Evolutionary conservation across 2,888 invertebrate genomes (phyloP), one percentile per base, ranked within the genome.

Genomic region (Brachyptera risi): DNA sequence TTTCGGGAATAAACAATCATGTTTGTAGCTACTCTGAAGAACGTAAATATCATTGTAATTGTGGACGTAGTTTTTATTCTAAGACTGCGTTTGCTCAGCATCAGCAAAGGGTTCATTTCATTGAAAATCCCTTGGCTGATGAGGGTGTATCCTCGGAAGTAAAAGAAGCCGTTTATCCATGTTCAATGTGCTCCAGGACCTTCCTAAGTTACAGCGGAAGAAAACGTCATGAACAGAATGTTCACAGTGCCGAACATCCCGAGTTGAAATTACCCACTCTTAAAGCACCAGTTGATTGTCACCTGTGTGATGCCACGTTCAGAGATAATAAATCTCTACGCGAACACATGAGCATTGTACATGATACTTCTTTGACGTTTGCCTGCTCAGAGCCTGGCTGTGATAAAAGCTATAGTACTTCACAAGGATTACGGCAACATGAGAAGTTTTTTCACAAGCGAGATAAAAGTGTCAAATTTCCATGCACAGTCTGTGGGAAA

Each of bases 401-500:
- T 21, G 54, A 19, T 37, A 54, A 54, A 23, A 9, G 13, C 11
- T 54, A 54, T n/a, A 1, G 19, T 5, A 31, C 54, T 3, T 11
- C 19, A 19, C 35, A 37, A 7, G 54, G 54, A 3, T n/a, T 54
- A 21, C 9, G 3, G 13, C 54, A 54, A 15, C 54, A 54, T 15
- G 37, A 23, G 19, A 35, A 54, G 35, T 13, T 23, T 7, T 54
- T 54, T n/a, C 54, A 54, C 13, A 9, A 13, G 5, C 47, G 47
- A 3, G 47, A 47, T 24, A 21, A 24, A 7, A 21, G 21, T n/a
- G 3, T 47, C 24, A 47, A 47, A 24, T 47, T 13, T 21, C 54
- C 54, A 7, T 63, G 63, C 17, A 49, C 51, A 21, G 35, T 63
- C 1, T 63, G 63, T 23, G 63, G 60, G 4, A 63, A 63, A 27